These are phyloP conservation scores for Arion vulgaris DNA, from an alignment of 1,140 invertebrate genomes.

Conservation along the genomic window DNA sequence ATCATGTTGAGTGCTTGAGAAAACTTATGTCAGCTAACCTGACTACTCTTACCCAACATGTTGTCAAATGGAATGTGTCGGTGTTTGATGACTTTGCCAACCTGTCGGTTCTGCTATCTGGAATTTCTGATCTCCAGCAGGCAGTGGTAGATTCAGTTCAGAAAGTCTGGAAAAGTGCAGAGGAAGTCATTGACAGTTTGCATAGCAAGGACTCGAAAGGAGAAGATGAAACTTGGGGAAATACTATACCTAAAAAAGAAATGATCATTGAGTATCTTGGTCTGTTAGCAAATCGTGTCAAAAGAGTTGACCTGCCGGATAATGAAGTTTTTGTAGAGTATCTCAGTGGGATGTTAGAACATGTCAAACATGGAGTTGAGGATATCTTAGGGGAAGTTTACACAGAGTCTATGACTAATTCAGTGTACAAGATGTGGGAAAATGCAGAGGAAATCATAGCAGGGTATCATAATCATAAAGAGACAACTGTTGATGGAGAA, in stretches of 20 bases:
- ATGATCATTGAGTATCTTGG: neutral
- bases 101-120: constrained; percentile 34
- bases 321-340: constrained; percentile 12
- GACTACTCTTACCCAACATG: constrained; percentile 24
- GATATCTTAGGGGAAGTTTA: neutral
- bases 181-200: constrained; percentile 21
- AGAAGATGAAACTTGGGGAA: neutral
- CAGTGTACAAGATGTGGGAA: neutral
- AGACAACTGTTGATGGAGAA: neutral
- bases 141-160: constrained; percentile 30
- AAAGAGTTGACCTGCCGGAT: constrained; percentile 4
- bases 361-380: neutral
- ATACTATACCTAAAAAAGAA: constrained; percentile 1
- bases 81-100: constrained; percentile 41
- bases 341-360: neutral
- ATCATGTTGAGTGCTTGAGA: constrained; percentile 28
- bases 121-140: constrained; percentile 32
- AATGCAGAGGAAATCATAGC: neutral
- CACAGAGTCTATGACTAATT: neutral
- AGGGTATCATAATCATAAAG: neutral
- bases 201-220: neutral
- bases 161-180: constrained; percentile 28
- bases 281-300: neutral
- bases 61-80: constrained; percentile 31
- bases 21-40: constrained; percentile 30